Evolutionary conservation across 2,888 invertebrate genomes (phyloP), one percentile per base, ranked within the genome.

Genomic region (Sphaerophoria rueppellii): DNA sequence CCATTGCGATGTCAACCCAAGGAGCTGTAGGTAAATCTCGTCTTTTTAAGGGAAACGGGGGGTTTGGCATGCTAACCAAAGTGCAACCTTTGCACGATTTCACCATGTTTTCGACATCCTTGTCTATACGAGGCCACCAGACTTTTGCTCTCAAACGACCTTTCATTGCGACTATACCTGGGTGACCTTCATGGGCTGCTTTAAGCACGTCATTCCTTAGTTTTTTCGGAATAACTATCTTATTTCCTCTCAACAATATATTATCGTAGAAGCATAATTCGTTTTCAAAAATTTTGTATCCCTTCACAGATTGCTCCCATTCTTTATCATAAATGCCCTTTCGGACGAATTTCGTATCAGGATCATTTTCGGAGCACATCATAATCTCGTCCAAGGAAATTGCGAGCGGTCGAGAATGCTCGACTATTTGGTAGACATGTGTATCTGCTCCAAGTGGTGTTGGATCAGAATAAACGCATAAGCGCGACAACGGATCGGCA

Each of bases 161-260:
- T 71, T 90, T 90, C 89, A 90, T 91, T 0, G 88, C 85, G 0
- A 89, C 89, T 2, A 90, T 89, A 1, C 90, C 90, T 0, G 90
- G 90, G 24, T 24, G 24, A 24, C 24, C 24, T 24, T 24, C 24
- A 24, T 24, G 24, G 24, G 24, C 24, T 24, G 67, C 63, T 32
- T 74, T 63, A 12, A 74, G 43, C 2, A 74, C 55, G 5, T 48
- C 54, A 54, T 60, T 48, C 32, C 80, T 46, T 12, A 87, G 54
- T 24, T 37, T 43, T 57, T 67, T 24, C 1, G 87, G 87, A 34
- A 87, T 80, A 5, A 86, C 78, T 34, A 87, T 80, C 48, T 78
- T 63, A 32, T 70, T 79, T 48, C 82, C 79, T 11, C 78, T 60
- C 0, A 85, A 24, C 37, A 82, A 35, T n/a, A 82, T 78, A 9